Conservation (phyloP, 1,140 invertebrate species). For the Diuraphis noxia region DNA sequence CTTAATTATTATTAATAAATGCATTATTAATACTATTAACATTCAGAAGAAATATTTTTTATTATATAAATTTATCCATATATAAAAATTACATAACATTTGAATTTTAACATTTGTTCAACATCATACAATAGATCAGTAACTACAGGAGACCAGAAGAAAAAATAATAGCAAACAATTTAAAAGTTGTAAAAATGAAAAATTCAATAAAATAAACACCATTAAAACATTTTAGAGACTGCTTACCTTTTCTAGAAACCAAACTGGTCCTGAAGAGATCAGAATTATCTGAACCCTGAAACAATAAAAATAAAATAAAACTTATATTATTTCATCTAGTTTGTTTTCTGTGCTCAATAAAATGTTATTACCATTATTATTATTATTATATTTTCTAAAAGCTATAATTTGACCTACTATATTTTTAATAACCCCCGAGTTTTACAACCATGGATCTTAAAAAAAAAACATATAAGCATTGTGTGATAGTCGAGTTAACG, state of each 20-base stretch:
- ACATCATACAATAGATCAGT: background rate
- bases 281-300: constrained; percentile 49
- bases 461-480: constrained; percentile 25
- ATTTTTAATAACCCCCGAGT: constrained; percentile 38
- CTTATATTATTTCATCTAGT: constrained; percentile 15
- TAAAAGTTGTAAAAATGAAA: background rate
- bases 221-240: background rate
- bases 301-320: constrained; percentile 43
- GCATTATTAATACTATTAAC: background rate
- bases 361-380: constrained; percentile 37
- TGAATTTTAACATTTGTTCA: background rate
- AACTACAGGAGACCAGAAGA: background rate
- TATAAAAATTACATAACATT: background rate
- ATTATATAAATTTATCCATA: background rate
- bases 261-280: constrained; percentile 31
- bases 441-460: constrained; percentile 22
- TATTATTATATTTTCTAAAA: constrained; percentile 44
- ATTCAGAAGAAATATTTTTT: background rate
- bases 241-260: constrained; percentile 51
- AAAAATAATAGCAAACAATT: background rate
- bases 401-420: constrained; percentile 12
- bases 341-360: constrained; percentile 39
- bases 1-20: background rate
- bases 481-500: constrained; percentile 28
- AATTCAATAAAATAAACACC: background rate